Base-by-base conservation (phyloP, 2,888 invertebrate species). In the Lottia gigantea region DNA sequence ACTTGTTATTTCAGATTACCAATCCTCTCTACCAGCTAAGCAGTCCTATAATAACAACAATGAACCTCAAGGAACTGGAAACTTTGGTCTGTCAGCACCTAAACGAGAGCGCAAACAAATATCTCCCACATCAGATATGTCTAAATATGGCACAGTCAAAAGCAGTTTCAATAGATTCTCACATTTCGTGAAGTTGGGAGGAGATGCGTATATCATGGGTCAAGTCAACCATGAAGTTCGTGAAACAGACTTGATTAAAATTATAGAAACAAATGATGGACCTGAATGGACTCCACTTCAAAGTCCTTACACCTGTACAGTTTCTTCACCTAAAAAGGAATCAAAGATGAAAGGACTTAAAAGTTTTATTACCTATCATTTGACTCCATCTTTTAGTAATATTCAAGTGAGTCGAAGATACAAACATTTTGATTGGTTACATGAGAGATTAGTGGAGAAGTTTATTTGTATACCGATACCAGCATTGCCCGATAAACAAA, bases 371-470 rank as follows among this genome's bases (percentile, higher is more conserved):
- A 97, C 97, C 64, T 98, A 98, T 90, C 95, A 97, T 85, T 89
- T 98, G 75, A 97, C 96, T 68, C 97, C 97, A 3, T 95, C 96
- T 75, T 96, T 96, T 87, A 96, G 95, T 87, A 95, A 95, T 85
- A 94, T 96, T 81, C 95, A 96, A 91, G 98, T 91, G 26, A 89
- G 89, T 74, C 92, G 98, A 77, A 92, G 98, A 80, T 98, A 98
- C 90, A 99, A 99, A 89, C 98, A 98, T 89, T 99, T 99, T 89
- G 98, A 99, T 91, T 99, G 99, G 99, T 90, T 99, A 68, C 97
- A 98, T 89, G 95, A 95, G 87, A 92, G 97, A 80, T 90, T 99
- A 76, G 93, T 94, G 82, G 95, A 95, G 80, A 99, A 99, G 89
- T 99, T 95, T 89, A 93, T 95, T 79, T 92, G 97, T 68, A 94